phyloP scores from a whole-genome alignment of 1,140 invertebrate genomes.

The Drosophila varians region DNA sequence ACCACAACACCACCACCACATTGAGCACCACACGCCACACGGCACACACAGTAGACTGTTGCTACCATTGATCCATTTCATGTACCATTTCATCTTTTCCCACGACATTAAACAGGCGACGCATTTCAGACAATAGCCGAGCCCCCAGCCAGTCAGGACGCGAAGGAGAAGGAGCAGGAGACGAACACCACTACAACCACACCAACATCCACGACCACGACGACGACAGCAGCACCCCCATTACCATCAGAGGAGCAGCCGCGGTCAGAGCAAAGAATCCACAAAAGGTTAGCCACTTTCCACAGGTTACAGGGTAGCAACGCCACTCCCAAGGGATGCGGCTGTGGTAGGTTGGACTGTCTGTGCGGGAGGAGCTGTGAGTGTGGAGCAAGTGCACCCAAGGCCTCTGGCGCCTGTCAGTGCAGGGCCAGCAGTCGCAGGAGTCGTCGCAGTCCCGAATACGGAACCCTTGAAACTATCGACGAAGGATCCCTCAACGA shows the following conservation, averaged over 20 bases:
- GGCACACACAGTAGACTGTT: constrained; percentile 14
- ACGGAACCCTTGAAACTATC: constrained; percentile 70
- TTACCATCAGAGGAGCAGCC: not conserved
- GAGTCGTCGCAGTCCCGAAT: constrained; percentile 50
- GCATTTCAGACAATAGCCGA: constrained; percentile 79
- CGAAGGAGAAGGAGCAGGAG: constrained; percentile 13
- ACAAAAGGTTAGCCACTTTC: constrained; percentile 76
- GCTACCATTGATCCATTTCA: constrained; percentile 54
- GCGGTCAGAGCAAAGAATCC: constrained; percentile 34
- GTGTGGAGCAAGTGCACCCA: constrained; percentile 12
- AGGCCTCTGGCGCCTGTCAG: not conserved
- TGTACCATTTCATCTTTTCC: constrained; percentile 45
- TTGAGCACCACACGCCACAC: constrained; percentile 16
- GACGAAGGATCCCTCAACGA: constrained; percentile 67
- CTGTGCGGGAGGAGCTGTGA: constrained; percentile 47
- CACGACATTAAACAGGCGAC: constrained; percentile 82
- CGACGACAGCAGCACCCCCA: constrained; percentile 7
- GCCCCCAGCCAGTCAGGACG: constrained; percentile 15
- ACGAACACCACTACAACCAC: not conserved
- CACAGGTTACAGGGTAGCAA: constrained; percentile 3
- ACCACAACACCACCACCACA: constrained; percentile 11
- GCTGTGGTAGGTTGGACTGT: constrained; percentile 47
- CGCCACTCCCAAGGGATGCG: constrained; percentile 23
- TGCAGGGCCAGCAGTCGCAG: not conserved
- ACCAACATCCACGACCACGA: constrained; percentile 17